phyloP scores from a whole-genome alignment of 1,140 invertebrate genomes.

The Pseudomyrmex cubaensis region DNA sequence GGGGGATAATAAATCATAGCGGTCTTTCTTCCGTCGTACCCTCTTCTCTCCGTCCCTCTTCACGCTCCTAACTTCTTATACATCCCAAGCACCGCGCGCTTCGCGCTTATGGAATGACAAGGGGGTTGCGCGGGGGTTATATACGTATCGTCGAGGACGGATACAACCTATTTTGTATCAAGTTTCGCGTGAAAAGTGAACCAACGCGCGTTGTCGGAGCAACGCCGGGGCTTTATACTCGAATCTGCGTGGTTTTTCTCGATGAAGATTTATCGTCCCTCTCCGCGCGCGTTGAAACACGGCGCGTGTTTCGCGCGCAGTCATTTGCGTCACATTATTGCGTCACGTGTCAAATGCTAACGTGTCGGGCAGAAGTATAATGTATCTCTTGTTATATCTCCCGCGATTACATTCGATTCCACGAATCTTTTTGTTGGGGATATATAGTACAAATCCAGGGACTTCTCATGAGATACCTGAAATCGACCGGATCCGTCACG shows the following conservation, averaged over 20 bases:
- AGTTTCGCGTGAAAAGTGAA: constrained; percentile 36
- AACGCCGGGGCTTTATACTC: constrained; percentile 22
- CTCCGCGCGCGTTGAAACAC: background rate
- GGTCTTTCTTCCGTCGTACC: constrained; percentile 71
- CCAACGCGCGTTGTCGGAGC: constrained; percentile 9
- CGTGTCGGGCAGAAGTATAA: constrained; percentile 1
- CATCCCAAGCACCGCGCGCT: constrained; percentile 39
- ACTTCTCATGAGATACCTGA: background rate
- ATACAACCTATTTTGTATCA: constrained; percentile 63
- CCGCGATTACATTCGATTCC: background rate
- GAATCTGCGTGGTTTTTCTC: constrained; percentile 49
- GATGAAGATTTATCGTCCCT: constrained; percentile 45
- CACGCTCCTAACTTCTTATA: constrained; percentile 68
- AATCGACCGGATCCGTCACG: constrained; percentile 30
- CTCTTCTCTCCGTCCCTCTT: constrained; percentile 1
- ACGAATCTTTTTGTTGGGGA: too few species aligned
- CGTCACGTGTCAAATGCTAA: constrained; percentile 7
- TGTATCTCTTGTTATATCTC: constrained; percentile 3
- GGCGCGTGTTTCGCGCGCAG: constrained; percentile 4
- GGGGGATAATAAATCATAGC: constrained; percentile 85
- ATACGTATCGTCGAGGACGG: constrained; percentile 55
- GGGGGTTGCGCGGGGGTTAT: constrained; percentile 59
- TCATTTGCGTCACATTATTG: constrained; percentile 23
- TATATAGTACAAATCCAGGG: background rate
- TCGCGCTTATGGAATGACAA: constrained; percentile 44